Base-by-base conservation (phyloP, 1,140 invertebrate genomes). In the Bombus consobrinus region DNA sequence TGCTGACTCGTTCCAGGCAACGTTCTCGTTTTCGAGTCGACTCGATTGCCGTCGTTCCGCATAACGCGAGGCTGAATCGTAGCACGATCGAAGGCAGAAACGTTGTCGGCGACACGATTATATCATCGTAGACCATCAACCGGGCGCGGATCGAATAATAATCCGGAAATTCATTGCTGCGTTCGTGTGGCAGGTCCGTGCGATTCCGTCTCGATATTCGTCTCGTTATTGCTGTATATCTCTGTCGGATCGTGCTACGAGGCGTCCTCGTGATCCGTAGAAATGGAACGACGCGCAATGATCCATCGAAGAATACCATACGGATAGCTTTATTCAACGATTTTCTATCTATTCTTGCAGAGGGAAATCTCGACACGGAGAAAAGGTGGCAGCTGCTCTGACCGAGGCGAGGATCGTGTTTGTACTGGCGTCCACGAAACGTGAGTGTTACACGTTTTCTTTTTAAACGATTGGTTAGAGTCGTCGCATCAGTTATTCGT, bases 191-290 rank as follows among this genome's bases (percentile, higher is more conserved):
- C 25, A 25, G 6, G 13, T 76, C 43, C 37, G 13, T 34, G n/a
- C 64, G 47, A 77, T 69, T 64, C 15, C 25, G 18, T 62, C 9
- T 4, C 37, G 69, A 13, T 62, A 62, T 73, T 68, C 41, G 37
- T 68, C 64, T 78, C 72, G 72, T 83, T 75, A 83, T 83, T 68
- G 22, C 41, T 15, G 62, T n/a, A 64, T 43, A 53, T 43, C 47
- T 41, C 34, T 10, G 6, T 9, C 39, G 76, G 41, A 25, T 79
- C 77, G 41, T 37, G 5, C 34, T 18, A 1, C 3, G 10, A 4
- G 18, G 2, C 41, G 18, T 39, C 43, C 53, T n/a, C 22, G 18
- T n/a, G 34, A 76, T 81, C 34, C n/a, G n/a, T 25, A 41, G 6
- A 72, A 79, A 76, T 57, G 5, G 28, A 47, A 57, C 64, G n/a